Evolutionary conservation across 64 coral and sea anemone genomes (phyloP).

Genomic region (Catalaphyllia jardinei): DNA sequence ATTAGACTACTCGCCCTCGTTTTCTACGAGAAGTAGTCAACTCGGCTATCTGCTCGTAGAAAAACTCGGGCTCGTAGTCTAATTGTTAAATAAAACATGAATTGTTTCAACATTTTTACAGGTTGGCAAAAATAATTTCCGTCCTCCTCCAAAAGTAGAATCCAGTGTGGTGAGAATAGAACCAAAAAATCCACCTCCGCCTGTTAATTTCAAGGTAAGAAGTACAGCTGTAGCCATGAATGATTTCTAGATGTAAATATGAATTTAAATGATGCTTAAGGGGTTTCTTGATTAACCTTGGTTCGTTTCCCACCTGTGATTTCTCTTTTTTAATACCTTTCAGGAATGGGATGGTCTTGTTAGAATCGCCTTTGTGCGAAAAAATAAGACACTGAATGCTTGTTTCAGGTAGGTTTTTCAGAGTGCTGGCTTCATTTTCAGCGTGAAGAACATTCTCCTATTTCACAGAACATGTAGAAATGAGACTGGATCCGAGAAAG

Average conservation of each 20-base stretch:
- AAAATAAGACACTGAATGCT: conserved; percentile 92
- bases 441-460: no score
- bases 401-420: conserved; percentile 86
- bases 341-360: conserved; percentile 99
- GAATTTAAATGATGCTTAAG: no score
- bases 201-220: conserved; percentile 95
- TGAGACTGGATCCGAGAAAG: no score
- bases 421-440: no score
- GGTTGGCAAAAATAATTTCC: conserved; percentile 99
- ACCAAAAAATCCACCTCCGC: conserved; percentile 95
- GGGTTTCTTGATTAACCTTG: not conserved
- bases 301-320: not conserved
- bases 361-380: conserved; percentile 96
- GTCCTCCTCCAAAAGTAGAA: conserved; percentile 98
- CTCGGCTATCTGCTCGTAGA: no score
- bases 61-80: no score
- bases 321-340: not conserved
- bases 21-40: no score
- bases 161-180: conserved; percentile 99
- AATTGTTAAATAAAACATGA: no score
- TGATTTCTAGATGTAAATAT: no score
- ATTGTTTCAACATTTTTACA: conserved; percentile 12
- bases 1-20: no score
- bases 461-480: no score
- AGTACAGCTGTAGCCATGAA: not conserved